phyloP scores from a whole-genome alignment of 2,797 vertebrate species.

The Brotula barbata region DNA sequence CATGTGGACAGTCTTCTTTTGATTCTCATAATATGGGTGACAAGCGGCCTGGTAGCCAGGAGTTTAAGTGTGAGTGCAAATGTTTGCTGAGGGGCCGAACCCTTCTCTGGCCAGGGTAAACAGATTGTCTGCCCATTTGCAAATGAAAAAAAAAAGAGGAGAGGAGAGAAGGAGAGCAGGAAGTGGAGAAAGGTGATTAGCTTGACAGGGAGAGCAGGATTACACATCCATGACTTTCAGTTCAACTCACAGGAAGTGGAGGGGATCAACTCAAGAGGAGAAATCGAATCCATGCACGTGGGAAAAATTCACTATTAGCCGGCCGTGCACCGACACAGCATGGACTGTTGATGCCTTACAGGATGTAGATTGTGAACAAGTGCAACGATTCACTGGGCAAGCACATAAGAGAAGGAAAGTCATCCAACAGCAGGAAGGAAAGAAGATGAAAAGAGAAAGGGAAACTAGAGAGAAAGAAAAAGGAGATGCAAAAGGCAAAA shows the following conservation, averaged over 20 bases:
- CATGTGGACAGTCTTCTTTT: constrained; percentile 62
- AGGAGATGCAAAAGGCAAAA: constrained; percentile 28
- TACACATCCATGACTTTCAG: constrained; percentile 76
- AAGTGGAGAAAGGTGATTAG: constrained; percentile 79
- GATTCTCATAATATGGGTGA: constrained; percentile 68
- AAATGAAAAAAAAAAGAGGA: constrained; percentile 73
- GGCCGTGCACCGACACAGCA: constrained; percentile 29
- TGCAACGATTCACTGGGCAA: constrained; percentile 46
- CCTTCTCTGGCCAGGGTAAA: constrained; percentile 79
- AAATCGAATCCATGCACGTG: constrained; percentile 66
- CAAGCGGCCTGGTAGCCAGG: constrained; percentile 61
- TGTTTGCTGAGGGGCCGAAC: constrained; percentile 79
- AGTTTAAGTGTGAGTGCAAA: constrained; percentile 80
- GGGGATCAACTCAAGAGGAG: constrained; percentile 67
- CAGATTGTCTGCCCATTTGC: constrained; percentile 84
- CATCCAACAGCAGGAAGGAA: constrained; percentile 71
- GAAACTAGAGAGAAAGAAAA: constrained; percentile 50
- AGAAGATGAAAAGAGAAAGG: constrained; percentile 54
- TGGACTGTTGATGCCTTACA: constrained; percentile 60
- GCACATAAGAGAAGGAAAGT: constrained; percentile 52
- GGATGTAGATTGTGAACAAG: constrained; percentile 71
- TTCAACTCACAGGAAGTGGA: constrained; percentile 68
- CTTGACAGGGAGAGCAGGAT: constrained; percentile 75
- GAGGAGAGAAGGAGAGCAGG: constrained; percentile 74
- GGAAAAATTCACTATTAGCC: constrained; percentile 65